Base-by-base conservation (phyloP, 2,113 vertebrate genomes). In the Aspidoscelis tigris region DNA sequence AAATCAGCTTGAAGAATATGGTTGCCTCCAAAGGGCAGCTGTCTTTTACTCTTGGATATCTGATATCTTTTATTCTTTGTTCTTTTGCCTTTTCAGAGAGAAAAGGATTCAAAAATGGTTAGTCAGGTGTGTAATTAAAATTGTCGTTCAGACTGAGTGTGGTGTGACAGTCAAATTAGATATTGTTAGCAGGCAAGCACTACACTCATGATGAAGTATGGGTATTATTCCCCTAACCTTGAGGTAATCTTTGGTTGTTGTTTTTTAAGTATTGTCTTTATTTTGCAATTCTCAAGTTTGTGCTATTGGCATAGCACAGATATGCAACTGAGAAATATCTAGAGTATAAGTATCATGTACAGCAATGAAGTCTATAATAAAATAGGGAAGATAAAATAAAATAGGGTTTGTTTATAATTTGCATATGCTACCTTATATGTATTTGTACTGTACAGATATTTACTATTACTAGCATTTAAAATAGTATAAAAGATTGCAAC, bases 41-140 rank as follows among this genome's bases (percentile, higher is more conserved):
- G 22, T 12, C 58, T 61, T 61, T 61, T 61, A 61, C 4, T 61
- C 58, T 61, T 76, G 2, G 44, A 75, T 39, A 65, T 64, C 66
- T 44, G 71, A 50, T 61, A 65, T 12, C 5, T 2, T 73, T 65
- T 61, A 70, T 76, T 82, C 74, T n/a, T n/a, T 76, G 44, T 74
- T 16, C 72, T 85, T 64, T 16, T n/a, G 68, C 70, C 64, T 84
- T 61, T 84, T 53, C 66, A 58, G 24, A 70, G 61, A 7, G 33
- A 5, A n/a, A 64, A 8, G 75, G 33, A 65, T 69, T 68, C 71
- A 80, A 2, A 71, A 89, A 84, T 9, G 75, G 39, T 47, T 82
- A 69, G 20, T 79, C 68, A 77, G 4, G 12, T 78, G 20, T 84
- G 76, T 88, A 71, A 85, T 84, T 84, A 82, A 88, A 74, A 0